Percentiles rank a stretch among this genome's conserved stretches.
Evolutionary conservation across 1,140 invertebrate genomes (phyloP).

Genomic region (Ceratina calcarata): DNA sequence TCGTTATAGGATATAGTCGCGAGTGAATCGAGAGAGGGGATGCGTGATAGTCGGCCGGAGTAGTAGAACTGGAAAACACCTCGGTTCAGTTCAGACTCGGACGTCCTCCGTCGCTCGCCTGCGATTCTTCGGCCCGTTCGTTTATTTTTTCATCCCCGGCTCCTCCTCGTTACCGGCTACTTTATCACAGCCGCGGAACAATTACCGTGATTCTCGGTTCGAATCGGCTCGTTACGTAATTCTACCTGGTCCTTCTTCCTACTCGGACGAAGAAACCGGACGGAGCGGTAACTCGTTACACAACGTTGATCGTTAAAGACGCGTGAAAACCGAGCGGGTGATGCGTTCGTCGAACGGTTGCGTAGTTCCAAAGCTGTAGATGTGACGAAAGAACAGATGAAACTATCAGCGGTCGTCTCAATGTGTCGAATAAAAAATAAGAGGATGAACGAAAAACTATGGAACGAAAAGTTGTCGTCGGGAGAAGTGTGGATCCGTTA

Average conservation of each 20-base stretch:
- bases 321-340: too few species aligned
- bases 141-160: not conserved
- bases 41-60: constrained; percentile 22
- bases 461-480: too few species aligned
- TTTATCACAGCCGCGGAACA: not conserved
- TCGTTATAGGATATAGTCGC: constrained; percentile 6
- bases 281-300: too few species aligned
- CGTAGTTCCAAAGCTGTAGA: too few species aligned
- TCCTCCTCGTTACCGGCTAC: not conserved
- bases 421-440: not conserved
- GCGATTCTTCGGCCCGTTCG: not conserved
- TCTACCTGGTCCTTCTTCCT: not conserved
- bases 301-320: not conserved
- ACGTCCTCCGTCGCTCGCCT: constrained; percentile 34
- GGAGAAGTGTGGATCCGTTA: too few species aligned
- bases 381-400: not conserved
- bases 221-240: not conserved
- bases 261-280: not conserved
- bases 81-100: constrained; percentile 50
- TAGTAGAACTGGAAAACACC: constrained; percentile 28
- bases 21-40: constrained; percentile 28
- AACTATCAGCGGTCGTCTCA: not conserved
- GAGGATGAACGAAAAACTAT: not conserved
- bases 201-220: not conserved
- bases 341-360: not conserved